Evolutionary conservation across 2,888 invertebrate genomes (phyloP), one percentile per base, ranked within the genome.

Genomic region (Thera obeliscata): DNA sequence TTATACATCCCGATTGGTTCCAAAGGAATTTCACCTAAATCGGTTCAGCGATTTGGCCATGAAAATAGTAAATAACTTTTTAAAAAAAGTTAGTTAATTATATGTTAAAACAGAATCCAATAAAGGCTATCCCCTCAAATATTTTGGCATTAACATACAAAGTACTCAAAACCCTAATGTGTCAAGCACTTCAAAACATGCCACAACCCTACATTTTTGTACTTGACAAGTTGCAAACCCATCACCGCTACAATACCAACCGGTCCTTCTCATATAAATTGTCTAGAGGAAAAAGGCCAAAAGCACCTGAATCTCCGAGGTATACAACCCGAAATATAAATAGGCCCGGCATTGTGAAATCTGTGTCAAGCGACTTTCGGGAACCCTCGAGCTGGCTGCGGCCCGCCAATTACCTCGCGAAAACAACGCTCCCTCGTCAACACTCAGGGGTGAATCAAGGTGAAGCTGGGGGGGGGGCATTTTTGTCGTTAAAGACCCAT

Each of bases 321-420:
- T 68, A 76, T 74, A 74, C 73, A 74, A 67, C 66, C 69, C 66
- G 56, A 71, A 69, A 72, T 69, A 75, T 75, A 76, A 71, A 76
- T 74, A 76, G 71, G 69, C 66, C 65, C 66, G 67, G 72, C 77
- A 75, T 76, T 73, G 74, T 65, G 70, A 69, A 79, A 86, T 86
- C 82, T 84, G 82, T 84, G 86, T 86, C 86, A 84, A 83, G 83
- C 79, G 81, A 81, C 79, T 81, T 81, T 74, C 77, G 76, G 76
- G 76, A 67, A 69, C 75, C 77, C 78, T 78, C 75, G 75, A 68
- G 70, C 74, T 75, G 74, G 73, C 73, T 56, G 69, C 69, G 60
- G 73, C 74, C 69, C 81, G 79, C 83, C 82, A 85, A 84, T 85
- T 84, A 83, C 80, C 75, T 77, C 73, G 75, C 75, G 76, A 78